These are phyloP conservation scores for Eulacestoma nigropectus DNA, from an alignment of 2,113 vertebrate species.

Conservation along the genomic window DNA sequence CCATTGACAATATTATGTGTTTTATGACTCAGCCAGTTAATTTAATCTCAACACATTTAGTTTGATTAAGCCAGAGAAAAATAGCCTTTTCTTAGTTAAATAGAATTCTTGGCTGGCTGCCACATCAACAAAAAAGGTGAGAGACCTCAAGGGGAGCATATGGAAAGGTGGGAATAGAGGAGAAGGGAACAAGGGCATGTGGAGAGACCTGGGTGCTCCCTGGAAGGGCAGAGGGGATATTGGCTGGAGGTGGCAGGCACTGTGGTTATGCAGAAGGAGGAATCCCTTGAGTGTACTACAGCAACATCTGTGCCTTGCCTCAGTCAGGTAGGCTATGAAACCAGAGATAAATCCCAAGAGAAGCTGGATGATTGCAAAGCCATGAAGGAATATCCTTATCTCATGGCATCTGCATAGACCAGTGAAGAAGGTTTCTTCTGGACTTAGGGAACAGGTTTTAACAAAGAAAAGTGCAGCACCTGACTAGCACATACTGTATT, in stretches of 20 bases:
- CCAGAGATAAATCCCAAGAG: neutral
- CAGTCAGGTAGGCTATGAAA: neutral
- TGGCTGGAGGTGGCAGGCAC: neutral
- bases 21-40: neutral
- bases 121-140: neutral
- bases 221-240: neutral
- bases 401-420: neutral
- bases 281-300: neutral
- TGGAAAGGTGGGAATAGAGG: neutral
- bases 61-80: neutral
- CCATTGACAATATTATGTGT: neutral
- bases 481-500: neutral
- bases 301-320: neutral
- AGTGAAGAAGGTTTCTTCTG: neutral
- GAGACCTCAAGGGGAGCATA: neutral
- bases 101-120: neutral
- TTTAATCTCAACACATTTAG: neutral
- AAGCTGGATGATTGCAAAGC: neutral
- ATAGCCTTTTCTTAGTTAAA: neutral
- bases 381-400: neutral
- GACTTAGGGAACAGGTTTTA: neutral
- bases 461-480: neutral
- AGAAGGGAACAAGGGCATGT: rapidly evolving
- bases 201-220: neutral
- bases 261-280: neutral